A percentile compares a stretch with the other conserved stretches of the same genome.
phyloP scores from a whole-genome alignment of 2,113 vertebrate species.

The Taxidea taxus region DNA sequence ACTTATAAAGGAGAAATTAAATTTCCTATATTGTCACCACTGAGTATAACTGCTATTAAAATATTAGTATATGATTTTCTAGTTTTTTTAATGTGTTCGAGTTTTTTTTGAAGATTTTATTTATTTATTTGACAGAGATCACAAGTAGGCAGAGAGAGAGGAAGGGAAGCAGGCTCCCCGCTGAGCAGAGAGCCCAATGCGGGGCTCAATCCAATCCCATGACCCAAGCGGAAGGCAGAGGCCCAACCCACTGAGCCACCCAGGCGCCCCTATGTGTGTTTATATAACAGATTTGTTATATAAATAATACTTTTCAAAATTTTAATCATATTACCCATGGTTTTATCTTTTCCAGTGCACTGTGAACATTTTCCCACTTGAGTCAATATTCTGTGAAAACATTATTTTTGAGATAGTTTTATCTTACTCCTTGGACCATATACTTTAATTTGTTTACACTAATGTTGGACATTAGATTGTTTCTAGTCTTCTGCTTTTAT shows the following conservation, averaged over 20 bases:
- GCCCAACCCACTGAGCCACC: no score
- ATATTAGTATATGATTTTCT: neutral
- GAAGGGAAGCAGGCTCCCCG: no score
- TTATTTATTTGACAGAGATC: no score
- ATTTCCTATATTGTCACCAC: neutral
- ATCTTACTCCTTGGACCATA: neutral
- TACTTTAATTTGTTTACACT: conserved; percentile 3
- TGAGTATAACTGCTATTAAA: neutral
- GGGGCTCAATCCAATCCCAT: no score
- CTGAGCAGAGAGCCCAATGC: no score
- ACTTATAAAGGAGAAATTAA: neutral
- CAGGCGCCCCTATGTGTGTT: no score
- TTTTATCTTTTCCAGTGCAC: neutral
- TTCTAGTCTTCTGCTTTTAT: neutral
- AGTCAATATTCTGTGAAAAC: conserved; percentile 1
- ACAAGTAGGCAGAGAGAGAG: no score
- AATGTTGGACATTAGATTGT: neutral
- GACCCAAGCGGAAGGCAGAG: no score
- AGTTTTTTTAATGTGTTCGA: no score
- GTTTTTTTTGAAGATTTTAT: no score
- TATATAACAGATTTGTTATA: neutral
- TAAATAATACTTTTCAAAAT: conserved; percentile 16
- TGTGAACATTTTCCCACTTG: neutral
- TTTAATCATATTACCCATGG: neutral
- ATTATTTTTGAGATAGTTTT: neutral